Conservation (phyloP, 2,888 invertebrate genomes). For the Apodemia zela region DNA sequence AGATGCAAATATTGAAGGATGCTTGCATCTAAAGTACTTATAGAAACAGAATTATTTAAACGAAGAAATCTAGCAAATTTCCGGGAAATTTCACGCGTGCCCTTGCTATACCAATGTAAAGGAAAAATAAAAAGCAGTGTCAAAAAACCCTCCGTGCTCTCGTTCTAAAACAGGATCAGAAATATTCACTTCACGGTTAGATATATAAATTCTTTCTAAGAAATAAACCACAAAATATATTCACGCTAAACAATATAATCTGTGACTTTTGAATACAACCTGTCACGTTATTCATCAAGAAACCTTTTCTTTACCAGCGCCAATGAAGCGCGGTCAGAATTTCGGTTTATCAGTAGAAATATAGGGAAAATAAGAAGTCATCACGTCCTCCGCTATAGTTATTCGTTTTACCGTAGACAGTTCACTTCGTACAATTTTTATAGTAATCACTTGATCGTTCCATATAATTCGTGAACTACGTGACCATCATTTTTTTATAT, state of each 20-base stretch:
- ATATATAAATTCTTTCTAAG: background rate
- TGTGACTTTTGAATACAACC: background rate
- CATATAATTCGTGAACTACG: constrained; percentile 72
- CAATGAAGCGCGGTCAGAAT: constrained; percentile 56
- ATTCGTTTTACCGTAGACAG: constrained; percentile 46
- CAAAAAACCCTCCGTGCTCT: too few species aligned
- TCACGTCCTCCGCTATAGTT: constrained; percentile 37
- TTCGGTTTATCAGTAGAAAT: constrained; percentile 59
- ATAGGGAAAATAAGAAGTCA: constrained; percentile 58
- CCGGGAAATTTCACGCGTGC: too few species aligned
- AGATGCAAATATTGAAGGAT: too few species aligned
- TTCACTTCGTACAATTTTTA: constrained; percentile 65
- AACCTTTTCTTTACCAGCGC: constrained; percentile 10
- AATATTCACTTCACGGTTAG: too few species aligned
- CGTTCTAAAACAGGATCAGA: too few species aligned
- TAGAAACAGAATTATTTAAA: too few species aligned
- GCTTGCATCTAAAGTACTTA: too few species aligned
- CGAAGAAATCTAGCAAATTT: too few species aligned
- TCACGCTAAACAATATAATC: background rate
- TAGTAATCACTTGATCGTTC: constrained; percentile 56
- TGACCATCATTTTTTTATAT: constrained; percentile 58
- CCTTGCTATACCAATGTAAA: too few species aligned
- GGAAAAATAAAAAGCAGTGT: too few species aligned
- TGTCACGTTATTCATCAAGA: constrained; percentile 17
- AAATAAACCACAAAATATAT: background rate